Base-by-base conservation (phyloP, 35 echinoderm and acorn worm genomes). In the Apostichopus californicus region DNA sequence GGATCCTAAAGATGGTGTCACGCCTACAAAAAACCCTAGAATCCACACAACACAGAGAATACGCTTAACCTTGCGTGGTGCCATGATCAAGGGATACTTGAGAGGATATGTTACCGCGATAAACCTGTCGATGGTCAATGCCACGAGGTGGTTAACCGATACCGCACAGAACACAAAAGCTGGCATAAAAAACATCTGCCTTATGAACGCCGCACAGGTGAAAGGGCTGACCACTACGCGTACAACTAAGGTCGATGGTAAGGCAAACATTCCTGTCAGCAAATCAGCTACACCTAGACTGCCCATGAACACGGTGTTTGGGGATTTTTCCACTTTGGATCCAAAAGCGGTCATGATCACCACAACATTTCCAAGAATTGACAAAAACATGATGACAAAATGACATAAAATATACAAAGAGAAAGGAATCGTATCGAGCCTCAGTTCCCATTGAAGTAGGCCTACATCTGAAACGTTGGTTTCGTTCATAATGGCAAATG, bases 61-160 rank as follows among this genome's bases (percentile, higher is more conserved):
- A n/a, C n/a, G n/a, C n/a, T n/a, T n/a, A n/a, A 54, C 55, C 57
- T 87, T 87, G n/a, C 57, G 17, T 23, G 57, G 14, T 57, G 85
- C 70, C 85, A 87, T 87, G 54, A 87, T 87, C n/a, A 55, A 9
- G 57, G 13, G 55, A 22, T 87, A 63, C 14, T 87, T 87, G 9
- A 87, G 25, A 5, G 85, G 85, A 70, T 13, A 70, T 63, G 57
- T 24, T 59, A 87, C 8, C 11, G 85, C 85, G 85, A 87, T 87
- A 63, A 63, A 87, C 2, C 85, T 13, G 58, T 87, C 85, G 58
- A 87, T 20, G 5, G 88, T 77, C 59, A 87, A 46, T 24, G 57
- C 85, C 9, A 87, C 57, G 11, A 87, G 52, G 58, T 87, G 85
- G 57, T n/a, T 15, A 7, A 86, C 28, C 28, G 28, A 34, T 34